These are phyloP conservation scores for Panurus biarmicus DNA, from an alignment of 2,113 vertebrate species.

Conservation along the genomic window DNA sequence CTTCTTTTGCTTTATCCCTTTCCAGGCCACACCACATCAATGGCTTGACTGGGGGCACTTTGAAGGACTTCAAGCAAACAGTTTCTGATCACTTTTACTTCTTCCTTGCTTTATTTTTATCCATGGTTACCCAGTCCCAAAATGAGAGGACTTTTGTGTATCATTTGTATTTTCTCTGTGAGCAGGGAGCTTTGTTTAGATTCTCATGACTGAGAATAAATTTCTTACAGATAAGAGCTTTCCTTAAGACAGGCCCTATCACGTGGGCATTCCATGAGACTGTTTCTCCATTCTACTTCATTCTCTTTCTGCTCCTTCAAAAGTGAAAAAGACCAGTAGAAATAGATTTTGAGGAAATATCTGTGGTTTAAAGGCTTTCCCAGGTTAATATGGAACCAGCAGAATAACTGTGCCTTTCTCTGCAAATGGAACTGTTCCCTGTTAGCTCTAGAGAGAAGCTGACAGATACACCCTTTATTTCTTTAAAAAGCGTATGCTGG, in stretches of 20 bases:
- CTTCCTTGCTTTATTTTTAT: slow-evolving; percentile 20
- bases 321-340: neutral
- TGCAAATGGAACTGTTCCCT: neutral
- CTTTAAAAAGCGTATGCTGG: neutral
- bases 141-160: neutral
- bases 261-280: neutral
- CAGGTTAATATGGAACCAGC: neutral
- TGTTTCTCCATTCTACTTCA: neutral
- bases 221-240: slow-evolving; percentile 3
- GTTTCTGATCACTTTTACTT: neutral
- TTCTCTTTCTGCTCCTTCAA: neutral
- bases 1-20: neutral
- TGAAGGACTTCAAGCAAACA: neutral
- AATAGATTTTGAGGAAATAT: neutral
- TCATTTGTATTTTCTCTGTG: slow-evolving; percentile 4
- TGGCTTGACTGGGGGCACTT: neutral
- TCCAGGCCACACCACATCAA: neutral
- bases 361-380: neutral
- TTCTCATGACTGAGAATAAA: slow-evolving; percentile 6
- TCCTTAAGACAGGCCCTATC: neutral
- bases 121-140: neutral
- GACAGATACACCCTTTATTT: neutral
- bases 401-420: neutral
- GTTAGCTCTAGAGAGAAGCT: neutral
- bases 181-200: slow-evolving; percentile 9